Evolutionary conservation across 2,888 invertebrate genomes (phyloP), one percentile per base, ranked within the genome.

Genomic region (Heliconius sara): DNA sequence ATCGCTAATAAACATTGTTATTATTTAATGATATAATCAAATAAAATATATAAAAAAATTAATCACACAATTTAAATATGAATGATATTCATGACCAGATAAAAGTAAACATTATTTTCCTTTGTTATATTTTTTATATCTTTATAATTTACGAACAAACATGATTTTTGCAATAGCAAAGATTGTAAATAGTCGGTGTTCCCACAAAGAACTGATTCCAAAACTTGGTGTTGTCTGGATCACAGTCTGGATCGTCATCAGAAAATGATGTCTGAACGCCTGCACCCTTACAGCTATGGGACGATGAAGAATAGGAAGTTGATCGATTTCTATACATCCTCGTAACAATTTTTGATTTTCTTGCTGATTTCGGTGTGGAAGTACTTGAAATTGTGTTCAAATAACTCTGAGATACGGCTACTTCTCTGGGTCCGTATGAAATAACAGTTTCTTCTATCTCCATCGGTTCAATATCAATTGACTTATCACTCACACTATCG

Each of bases 131-230:
- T 43, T 43, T 13, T 13, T 13, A 47, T 47, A 47, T 3, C 0
- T 47, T 47, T 13, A 25, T 63, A 63, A 25, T 39, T 34, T 71
- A 76, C 7, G 65, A 66, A 65, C 76, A 76, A 76, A 76, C 57
- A 76, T 79, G 79, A 76, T 72, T 52, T 5, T 16, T 39, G 66
- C 79, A 79, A 9, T 76, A 72, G 39, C 79, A 79, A 30, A 79
- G 2, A 72, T 76, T 76, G 27, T 79, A 79, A 43, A 79, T 39
- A 19, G 65, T 72, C 16, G 79, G 79, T 39, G 25, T 43, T 65
- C 79, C 79, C 57, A 79, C 39, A 71, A 79, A 79, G 39, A 76
- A 72, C 19, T 76, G 71, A 25, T 34, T 76, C 79, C 79, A 79
- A 27, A 79, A 52, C 5, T 13, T 47, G 16, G 1, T 27, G 27